Base-by-base conservation (phyloP, 2,888 invertebrate species). In the Entomobrya proxima region DNA sequence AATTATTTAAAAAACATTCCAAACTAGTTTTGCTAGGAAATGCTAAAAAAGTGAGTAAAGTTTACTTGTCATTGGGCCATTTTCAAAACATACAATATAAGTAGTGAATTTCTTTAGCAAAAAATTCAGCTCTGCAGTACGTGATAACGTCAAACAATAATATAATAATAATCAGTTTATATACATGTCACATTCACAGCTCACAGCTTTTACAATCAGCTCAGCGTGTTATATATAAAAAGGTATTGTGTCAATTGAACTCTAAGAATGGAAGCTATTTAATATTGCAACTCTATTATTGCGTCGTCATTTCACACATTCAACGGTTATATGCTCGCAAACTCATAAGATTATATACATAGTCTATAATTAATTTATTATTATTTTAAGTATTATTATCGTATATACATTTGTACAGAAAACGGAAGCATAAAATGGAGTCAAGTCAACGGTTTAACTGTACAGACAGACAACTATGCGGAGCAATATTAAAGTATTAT, bases 51-150 rank as follows among this genome's bases (percentile, higher is more conserved):
- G n/a, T 78, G 32, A 47, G 6, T 50, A 64, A 64, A 67, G 67
- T 64, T 55, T 77, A 61, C 32, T 64, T 64, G 61, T 50, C 50
- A 50, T 47, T 64, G 64, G 67, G 78, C 37, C 72, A 69, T 55
- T 35, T 80, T 37, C 40, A 40, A 78, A 80, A 69, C 18, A 69
- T 6, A 69, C n/a, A n/a, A n/a, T n/a, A 37, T 24, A 35, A 18
- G 40, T 24, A 40, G 27, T 67, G 37, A 50, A 69, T 37, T 5
- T 50, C 21, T 32, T 18, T 37, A 75, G 75, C 75, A 82, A 32
- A 64, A n/a, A 82, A 64, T 21, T 82, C 50, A 75, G 52, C 75
- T 58, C 58, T 82, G 81, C 82, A 67, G 75, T 75, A 82, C 37
- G 64, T 81, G 40, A 44, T 21, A 74, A 35, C 13, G 69, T 75